Conservation (phyloP, 1,140 invertebrate genomes). For the Pogonognathellus flavescens region DNA sequence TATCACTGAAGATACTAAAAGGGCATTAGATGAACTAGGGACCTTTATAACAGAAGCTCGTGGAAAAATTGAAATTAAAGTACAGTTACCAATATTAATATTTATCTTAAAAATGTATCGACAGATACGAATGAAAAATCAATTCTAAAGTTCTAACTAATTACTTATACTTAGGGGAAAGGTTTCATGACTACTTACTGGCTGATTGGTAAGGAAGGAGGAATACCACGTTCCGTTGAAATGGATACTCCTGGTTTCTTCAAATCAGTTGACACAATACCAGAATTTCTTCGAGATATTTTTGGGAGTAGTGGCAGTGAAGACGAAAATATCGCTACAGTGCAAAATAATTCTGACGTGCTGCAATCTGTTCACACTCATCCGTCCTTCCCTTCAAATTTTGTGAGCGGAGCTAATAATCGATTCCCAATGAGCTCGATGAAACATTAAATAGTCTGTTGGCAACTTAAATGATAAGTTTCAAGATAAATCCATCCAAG, state of each 20-base stretch:
- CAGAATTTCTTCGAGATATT: conserved; percentile 64
- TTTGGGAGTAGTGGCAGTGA: conserved; percentile 56
- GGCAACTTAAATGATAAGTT: too few species aligned
- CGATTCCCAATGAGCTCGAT: conserved; percentile 26
- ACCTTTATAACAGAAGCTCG: conserved; percentile 71
- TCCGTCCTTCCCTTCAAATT: conserved; percentile 20
- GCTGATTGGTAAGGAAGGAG: conserved; percentile 70
- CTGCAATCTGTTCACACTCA: neutral
- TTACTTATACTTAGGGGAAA: conserved; percentile 68
- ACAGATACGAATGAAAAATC: neutral
- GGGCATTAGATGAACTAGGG: conserved; percentile 71
- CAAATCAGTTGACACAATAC: conserved; percentile 55
- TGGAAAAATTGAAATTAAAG: conserved; percentile 72
- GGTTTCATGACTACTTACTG: conserved; percentile 70
- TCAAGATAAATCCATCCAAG: too few species aligned
- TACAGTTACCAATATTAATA: conserved; percentile 49
- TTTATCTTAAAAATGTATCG: neutral
- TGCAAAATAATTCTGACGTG: neutral
- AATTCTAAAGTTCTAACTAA: conserved; percentile 7
- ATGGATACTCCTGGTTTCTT: conserved; percentile 67
- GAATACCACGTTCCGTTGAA: conserved; percentile 67
- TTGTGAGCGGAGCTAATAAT: neutral
- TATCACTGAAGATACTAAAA: conserved; percentile 71
- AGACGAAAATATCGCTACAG: neutral
- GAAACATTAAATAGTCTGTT: neutral